Evolutionary conservation across 2,797 vertebrate species (phyloP).

Genomic region (Thaleichthys pacificus): DNA sequence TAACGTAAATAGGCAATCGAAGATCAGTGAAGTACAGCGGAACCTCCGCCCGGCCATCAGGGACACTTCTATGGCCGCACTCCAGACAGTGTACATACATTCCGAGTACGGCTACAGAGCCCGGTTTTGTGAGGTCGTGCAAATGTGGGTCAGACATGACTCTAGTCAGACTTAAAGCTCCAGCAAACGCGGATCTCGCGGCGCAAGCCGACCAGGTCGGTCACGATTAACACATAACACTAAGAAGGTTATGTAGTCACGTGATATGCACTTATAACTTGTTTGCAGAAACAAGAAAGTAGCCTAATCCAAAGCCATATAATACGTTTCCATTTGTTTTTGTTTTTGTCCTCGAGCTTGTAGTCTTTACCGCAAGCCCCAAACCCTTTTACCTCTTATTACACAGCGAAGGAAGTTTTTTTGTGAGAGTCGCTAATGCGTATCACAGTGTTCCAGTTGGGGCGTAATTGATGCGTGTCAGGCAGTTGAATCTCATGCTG

Average conservation of each 20-base stretch:
- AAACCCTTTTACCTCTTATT: slow-evolving; percentile 33
- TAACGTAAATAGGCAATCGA: too few relatives aligned
- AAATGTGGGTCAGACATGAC: slow-evolving; percentile 75
- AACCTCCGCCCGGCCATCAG: neutral
- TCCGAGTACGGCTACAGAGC: slow-evolving; percentile 19
- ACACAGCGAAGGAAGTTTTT: slow-evolving; percentile 17
- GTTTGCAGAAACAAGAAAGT: neutral
- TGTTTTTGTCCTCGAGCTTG: neutral
- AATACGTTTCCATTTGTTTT: neutral
- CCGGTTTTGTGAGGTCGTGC: slow-evolving; percentile 60
- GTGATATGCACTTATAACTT: neutral
- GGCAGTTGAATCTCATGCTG: slow-evolving; percentile 47
- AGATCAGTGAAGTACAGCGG: too few relatives aligned
- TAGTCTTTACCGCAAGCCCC: slow-evolving; percentile 11
- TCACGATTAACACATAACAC: slow-evolving; percentile 13
- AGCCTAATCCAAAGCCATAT: neutral
- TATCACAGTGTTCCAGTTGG: slow-evolving; percentile 36
- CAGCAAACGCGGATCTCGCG: slow-evolving; percentile 29
- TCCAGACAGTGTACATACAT: slow-evolving; percentile 14
- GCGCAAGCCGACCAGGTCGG: slow-evolving; percentile 22
- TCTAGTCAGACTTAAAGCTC: slow-evolving; percentile 56
- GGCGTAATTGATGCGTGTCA: slow-evolving; percentile 49
- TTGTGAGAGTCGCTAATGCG: slow-evolving; percentile 14
- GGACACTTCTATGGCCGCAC: slow-evolving; percentile 15
- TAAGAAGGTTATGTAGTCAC: slow-evolving; percentile 10